Base-by-base conservation (phyloP, 2,888 invertebrate species). In the Parnassius mnemosyne region DNA sequence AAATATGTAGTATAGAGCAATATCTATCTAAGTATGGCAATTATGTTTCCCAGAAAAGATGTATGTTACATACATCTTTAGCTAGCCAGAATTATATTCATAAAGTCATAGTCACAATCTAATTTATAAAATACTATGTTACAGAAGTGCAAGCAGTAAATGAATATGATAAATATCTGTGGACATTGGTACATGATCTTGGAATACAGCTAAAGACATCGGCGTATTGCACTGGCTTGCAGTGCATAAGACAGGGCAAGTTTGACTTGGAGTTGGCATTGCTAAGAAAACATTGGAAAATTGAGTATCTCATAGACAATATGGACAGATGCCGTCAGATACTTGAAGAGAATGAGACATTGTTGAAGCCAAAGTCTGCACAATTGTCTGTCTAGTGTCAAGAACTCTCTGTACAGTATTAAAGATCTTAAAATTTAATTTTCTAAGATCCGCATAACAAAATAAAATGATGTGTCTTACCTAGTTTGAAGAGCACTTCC, bases 81-180 rank as follows among this genome's bases (percentile, higher is more conserved):
- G 7, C 5, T 34, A 34, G 34, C 34, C 5, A 3, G 34, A 34
- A 5, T 34, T 34, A 34, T 34, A 34, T 34, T 34, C 34, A 34
- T 34, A 34, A 34, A 34, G 34, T 7, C 7, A 34, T 7, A 34
- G 34, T 34, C 34, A 34, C 34, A 34, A 34, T 34, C 5, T 34
- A 34, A 34, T 34, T 34, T 7, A 34, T 34, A 34, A 34, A 34
- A 34, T 7, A 5, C 34, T 2, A 46, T 43, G 67, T 92, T 90
- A 60, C 92, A 96, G 98, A 98, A 91, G 89, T 99, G 42, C 96
- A 97, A 78, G 93, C 95, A 47, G 93, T 97, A 34, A 98, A 98
- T 85, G 98, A 98, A 84, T 93, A 94, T 71, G 96, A 96, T 68
- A 87, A 92, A 53, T 97, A 95, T 78, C 84, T 99, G 16, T 94